phyloP scores from a whole-genome alignment of 2,888 invertebrate genomes.

The Melanostoma mellinum region DNA sequence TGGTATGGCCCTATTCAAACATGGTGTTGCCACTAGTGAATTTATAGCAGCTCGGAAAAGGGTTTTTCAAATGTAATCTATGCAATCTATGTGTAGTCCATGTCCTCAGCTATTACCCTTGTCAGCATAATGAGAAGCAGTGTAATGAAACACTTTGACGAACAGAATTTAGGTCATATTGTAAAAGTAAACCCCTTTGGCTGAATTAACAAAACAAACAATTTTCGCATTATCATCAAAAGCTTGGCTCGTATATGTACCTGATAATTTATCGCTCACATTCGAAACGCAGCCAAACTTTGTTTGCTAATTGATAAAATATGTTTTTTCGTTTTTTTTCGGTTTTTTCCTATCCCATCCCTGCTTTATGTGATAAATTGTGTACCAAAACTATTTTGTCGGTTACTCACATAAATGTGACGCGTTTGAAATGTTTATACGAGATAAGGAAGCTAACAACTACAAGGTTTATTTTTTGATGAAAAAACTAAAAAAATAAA shows the following conservation, averaged over 20 bases:
- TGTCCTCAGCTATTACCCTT: too few relatives aligned
- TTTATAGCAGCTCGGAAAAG: too few relatives aligned
- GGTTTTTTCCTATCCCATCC: too few relatives aligned
- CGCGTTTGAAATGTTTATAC: constrained; percentile 13
- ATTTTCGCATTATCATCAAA: background rate
- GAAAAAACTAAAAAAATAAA: too few relatives aligned
- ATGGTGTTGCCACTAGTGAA: too few relatives aligned
- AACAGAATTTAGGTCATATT: too few relatives aligned
- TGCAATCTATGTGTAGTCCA: too few relatives aligned
- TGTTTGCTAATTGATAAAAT: constrained; percentile 32
- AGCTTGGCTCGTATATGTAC: background rate
- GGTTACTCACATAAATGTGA: constrained; percentile 13
- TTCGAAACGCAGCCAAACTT: background rate
- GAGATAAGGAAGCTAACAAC: background rate
- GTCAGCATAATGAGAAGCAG: too few relatives aligned
- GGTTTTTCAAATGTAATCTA: too few relatives aligned
- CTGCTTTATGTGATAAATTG: background rate
- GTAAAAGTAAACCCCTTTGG: background rate
- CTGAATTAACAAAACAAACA: background rate
- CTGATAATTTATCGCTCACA: background rate
- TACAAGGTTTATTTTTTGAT: background rate
- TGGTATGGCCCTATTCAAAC: too few relatives aligned
- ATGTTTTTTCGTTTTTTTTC: background rate
- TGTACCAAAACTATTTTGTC: background rate
- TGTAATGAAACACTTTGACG: too few relatives aligned